Evolutionary conservation across 2,113 vertebrate genomes (phyloP).

Genomic region (Psittacus erithacus): DNA sequence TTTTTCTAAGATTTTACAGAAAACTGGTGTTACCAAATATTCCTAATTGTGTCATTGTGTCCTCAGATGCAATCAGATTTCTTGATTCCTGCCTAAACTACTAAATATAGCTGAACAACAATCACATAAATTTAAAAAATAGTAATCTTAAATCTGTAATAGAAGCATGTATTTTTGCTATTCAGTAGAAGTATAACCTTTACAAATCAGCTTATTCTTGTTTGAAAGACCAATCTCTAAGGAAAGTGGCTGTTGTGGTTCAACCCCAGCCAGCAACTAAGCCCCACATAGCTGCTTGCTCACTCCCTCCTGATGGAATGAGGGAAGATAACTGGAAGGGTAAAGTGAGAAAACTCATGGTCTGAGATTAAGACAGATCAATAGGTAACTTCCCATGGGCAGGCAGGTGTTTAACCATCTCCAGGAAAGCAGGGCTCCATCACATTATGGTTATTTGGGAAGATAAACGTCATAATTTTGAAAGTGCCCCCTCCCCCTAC

Average conservation of each 20-base stretch:
- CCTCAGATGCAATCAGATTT: neutral
- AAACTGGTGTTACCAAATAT: neutral
- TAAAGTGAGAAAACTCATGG: neutral
- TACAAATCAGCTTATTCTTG: neutral
- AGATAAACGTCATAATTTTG: fast-evolving
- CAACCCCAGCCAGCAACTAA: neutral
- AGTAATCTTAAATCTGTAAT: neutral
- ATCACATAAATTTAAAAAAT: neutral
- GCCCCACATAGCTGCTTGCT: too few species aligned
- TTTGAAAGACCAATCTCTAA: neutral
- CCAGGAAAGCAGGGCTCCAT: neutral
- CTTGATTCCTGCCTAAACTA: neutral
- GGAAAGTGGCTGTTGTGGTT: neutral
- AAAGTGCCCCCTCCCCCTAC: neutral
- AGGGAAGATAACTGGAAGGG: too few species aligned
- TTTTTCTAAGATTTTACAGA: neutral
- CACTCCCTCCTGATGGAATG: too few species aligned
- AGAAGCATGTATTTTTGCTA: neutral
- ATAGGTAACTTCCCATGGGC: neutral
- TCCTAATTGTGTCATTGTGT: neutral
- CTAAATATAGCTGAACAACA: neutral
- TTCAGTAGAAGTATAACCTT: neutral
- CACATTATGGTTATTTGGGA: fast-evolving
- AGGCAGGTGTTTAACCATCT: neutral
- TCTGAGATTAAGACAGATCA: neutral